Conservation (phyloP, 2,888 invertebrate species). For the Minunthozetes semirufus region DNA sequence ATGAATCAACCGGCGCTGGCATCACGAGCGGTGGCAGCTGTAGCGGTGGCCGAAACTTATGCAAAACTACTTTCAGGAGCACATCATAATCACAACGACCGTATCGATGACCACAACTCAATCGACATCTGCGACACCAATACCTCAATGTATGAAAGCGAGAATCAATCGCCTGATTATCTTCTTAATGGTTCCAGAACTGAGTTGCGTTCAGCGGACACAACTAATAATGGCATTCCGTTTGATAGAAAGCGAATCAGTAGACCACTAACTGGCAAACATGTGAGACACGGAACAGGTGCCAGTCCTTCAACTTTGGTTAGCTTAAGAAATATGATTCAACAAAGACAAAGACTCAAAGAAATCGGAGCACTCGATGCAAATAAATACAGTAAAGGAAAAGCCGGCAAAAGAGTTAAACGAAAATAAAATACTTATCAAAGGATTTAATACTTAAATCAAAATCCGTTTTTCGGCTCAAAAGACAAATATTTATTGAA, state of each 20-base stretch:
- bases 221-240: constrained; percentile 28
- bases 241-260: constrained; percentile 47
- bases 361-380: constrained; percentile 36
- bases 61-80: constrained; percentile 28
- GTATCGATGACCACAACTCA: not conserved
- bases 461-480: not conserved
- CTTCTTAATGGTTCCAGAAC: constrained; percentile 23
- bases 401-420: constrained; percentile 32
- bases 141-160: constrained; percentile 29
- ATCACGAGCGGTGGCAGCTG: constrained; percentile 34
- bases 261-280: constrained; percentile 50
- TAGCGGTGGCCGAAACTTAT: constrained; percentile 36
- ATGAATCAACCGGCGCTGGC: constrained; percentile 35
- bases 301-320: constrained; percentile 49
- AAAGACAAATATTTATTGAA: not conserved
- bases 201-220: constrained; percentile 36
- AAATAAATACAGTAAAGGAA: constrained; percentile 31
- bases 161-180: constrained; percentile 34
- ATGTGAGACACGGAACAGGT: constrained; percentile 50
- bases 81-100: not conserved
- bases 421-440: constrained; percentile 25
- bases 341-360: constrained; percentile 48
- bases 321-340: constrained; percentile 49
- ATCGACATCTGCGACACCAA: constrained; percentile 32
- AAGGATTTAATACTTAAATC: not conserved